Evolutionary conservation across 2,888 invertebrate species (phyloP), one percentile per base, ranked within the genome.

Genomic region (Resseliella maxima): DNA sequence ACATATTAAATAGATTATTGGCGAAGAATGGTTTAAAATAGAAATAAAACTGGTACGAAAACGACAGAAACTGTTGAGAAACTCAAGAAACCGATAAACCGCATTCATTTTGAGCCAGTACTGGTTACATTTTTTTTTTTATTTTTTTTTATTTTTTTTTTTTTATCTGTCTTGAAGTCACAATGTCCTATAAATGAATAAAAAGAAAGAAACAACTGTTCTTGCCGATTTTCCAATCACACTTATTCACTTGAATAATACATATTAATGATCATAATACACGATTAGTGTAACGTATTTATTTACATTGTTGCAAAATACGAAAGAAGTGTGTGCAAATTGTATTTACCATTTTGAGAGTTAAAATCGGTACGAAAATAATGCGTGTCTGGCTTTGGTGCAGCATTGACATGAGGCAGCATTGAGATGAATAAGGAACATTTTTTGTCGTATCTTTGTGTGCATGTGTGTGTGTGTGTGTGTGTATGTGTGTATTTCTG

Each of bases 221-320:
- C 46, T n/a, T n/a, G 18, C 8, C 18, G 83, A 83, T 83, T 38
- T 8, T 83, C 83, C 83, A 83, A 83, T 83, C 83, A 83, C 83
- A 83, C n/a, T 83, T 83, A 83, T 83, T 83, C 24, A 83, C 83
- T 36, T 83, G 83, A 83, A 83, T 83, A 83, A 83, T 83, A 83
- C 83, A 83, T 83, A 83, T 83, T 83, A 83, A 83, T 83, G 83
- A 83, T 83, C 83, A 83, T 83, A 83, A 83, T 83, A 38, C 83
- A 83, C 83, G 83, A 83, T 83, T 83, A 83, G 83, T 38, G 83
- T 83, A 38, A 83, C 83, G 83, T 83, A 83, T 83, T 72, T 35
- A 72, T 72, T 83, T 83, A 83, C 83, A 83, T 38, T 83, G 83
- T 83, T 83, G 83, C 83, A 83, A 38, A 38, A 38, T 83, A n/a